Evolutionary conservation across 1,140 invertebrate species (phyloP), one percentile per base, ranked within the genome.

Genomic region (Sarcophaga bullata): DNA sequence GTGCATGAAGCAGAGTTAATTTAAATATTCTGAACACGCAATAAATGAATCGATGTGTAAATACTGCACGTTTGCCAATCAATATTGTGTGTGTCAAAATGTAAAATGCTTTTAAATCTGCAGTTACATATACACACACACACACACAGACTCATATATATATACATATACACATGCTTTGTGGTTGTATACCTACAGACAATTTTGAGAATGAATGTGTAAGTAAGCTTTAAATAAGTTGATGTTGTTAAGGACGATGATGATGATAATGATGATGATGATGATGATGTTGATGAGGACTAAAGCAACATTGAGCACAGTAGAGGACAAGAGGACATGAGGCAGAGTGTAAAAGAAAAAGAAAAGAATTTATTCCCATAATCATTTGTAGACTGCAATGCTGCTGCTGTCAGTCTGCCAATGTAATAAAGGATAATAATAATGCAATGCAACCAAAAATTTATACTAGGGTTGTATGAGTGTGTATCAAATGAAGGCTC

Each of bases 1-100:
- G 54, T 58, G 13, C 25, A 37, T n/a, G 54, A 58, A 58, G 11
- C 11, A 58, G 11, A 58, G 54, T 37, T 58, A 15, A 80, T 68
- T 80, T 58, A 47, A 62, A 80, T 80, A 80, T 80, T 80, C 80
- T 54, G 62, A 46, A 50, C 80, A 80, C 80, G 80, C 80, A 25
- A 68, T 48, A 58, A 80, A 62, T 68, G 80, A 78, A 78, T 78
- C 75, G 48, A 78, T 78, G 48, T 78, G 17, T 78, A 50, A 78
- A 78, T 78, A 50, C 75, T 50, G 75, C 75, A 78, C 75, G 75
- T 78, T 78, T 50, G 48, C 49, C 75, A 78, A 78, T 78, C 75
- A 78, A 78, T 78, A 78, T 78, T 50, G 50, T 25, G 50, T 25
- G 17, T 75, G 73, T 75, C 25, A 48, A 68, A 68, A 68, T 68